Percentiles rank a stretch among this genome's conserved stretches.
These are phyloP conservation scores for Perodicticus potto DNA, from an alignment of 2,797 vertebrate species.

Conservation along the genomic window DNA sequence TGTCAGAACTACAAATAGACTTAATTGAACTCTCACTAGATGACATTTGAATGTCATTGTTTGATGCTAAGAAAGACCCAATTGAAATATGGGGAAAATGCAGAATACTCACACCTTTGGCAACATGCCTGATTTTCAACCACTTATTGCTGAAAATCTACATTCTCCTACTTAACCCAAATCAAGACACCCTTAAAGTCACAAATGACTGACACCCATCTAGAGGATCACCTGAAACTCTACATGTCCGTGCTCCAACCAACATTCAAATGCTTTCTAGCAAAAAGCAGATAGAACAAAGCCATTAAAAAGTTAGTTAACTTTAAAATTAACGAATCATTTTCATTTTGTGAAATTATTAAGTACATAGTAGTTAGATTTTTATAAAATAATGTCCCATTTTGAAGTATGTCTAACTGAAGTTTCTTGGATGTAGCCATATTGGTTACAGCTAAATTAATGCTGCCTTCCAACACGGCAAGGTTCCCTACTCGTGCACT, in stretches of 20 bases:
- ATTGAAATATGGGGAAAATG: not conserved
- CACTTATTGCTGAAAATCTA: not conserved
- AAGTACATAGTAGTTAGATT: not conserved
- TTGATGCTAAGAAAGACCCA: not conserved
- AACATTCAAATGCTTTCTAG: not conserved
- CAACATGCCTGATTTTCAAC: not conserved
- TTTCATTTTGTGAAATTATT: not conserved
- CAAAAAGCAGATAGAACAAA: not conserved
- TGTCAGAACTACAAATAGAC: not conserved
- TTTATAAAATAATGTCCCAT: not conserved
- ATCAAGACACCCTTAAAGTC: not conserved
- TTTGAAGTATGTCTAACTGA: not conserved
- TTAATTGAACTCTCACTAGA: not conserved
- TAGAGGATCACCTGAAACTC: not conserved
- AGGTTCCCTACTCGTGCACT: not conserved
- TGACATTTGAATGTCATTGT: not conserved
- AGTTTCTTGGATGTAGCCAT: not conserved
- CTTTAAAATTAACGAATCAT: not conserved
- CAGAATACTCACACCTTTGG: not conserved
- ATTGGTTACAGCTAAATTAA: not conserved
- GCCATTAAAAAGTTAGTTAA: not conserved
- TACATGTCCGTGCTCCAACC: not conserved
- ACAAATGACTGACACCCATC: not conserved
- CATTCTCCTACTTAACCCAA: not conserved
- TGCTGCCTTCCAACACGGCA: not conserved